Percentiles rank a stretch among this genome's conserved stretches.
Conservation (phyloP, 2,113 vertebrate species). For the Melanocharis versteri region DNA sequence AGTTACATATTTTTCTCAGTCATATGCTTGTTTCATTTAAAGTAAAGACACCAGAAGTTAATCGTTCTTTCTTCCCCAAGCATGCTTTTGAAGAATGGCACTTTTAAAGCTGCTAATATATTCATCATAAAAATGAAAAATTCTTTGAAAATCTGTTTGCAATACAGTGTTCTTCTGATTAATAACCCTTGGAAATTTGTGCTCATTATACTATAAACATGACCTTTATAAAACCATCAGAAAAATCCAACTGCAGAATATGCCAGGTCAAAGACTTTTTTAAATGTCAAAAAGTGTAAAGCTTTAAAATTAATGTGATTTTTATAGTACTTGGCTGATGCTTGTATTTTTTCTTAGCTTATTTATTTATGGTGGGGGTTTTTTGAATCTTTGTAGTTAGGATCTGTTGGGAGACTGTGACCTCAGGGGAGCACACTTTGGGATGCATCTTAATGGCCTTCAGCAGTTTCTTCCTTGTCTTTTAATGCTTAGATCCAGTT, state of each 20-base stretch:
- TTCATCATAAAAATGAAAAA: slow-evolving; percentile 49
- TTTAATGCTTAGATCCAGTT: background rate
- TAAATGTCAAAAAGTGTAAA: slow-evolving; percentile 69
- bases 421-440: background rate
- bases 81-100: slow-evolving; percentile 47
- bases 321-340: slow-evolving; percentile 30
- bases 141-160: slow-evolving; percentile 57
- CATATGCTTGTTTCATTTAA: background rate
- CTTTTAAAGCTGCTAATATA: slow-evolving; percentile 37
- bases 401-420: background rate
- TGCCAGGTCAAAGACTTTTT: slow-evolving; percentile 59
- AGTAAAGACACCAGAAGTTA: slow-evolving; percentile 48
- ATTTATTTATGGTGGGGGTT: background rate
- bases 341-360: background rate
- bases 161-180: slow-evolving; percentile 62
- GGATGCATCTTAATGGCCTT: background rate
- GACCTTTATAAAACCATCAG: slow-evolving; percentile 71
- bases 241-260: slow-evolving; percentile 66
- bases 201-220: slow-evolving; percentile 73
- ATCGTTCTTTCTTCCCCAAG: background rate
- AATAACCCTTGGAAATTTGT: slow-evolving; percentile 71
- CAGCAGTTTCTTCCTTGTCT: background rate
- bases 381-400: background rate
- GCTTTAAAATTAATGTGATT: slow-evolving; percentile 60
- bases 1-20: slow-evolving; percentile 21